These are phyloP conservation scores for Teleogryllus occipitalis DNA, from an alignment of 1,140 invertebrate species.

Conservation along the genomic window DNA sequence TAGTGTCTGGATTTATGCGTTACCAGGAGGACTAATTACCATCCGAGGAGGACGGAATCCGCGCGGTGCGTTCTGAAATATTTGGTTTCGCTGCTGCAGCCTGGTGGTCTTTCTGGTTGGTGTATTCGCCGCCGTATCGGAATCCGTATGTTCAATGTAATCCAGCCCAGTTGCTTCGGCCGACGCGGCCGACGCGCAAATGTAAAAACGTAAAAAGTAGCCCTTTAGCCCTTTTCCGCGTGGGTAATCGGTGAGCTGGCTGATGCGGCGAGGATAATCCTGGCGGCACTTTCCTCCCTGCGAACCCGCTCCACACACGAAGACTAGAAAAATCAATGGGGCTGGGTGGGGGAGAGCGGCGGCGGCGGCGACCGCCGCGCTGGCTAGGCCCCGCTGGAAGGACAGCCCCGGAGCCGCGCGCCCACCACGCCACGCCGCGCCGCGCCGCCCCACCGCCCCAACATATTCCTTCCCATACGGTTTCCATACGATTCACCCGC, in stretches of 20 bases:
- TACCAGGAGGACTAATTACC: too few relatives aligned
- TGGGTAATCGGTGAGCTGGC: neutral
- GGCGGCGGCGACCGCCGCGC: too few relatives aligned
- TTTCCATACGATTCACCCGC: too few relatives aligned
- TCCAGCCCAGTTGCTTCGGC: neutral
- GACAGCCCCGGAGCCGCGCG: too few relatives aligned
- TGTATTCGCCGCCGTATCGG: neutral
- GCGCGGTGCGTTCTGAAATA: neutral
- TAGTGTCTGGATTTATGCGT: too few relatives aligned
- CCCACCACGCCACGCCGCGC: too few relatives aligned
- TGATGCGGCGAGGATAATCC: neutral
- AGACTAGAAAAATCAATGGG: neutral
- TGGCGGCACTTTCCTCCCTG: neutral
- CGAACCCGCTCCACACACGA: neutral
- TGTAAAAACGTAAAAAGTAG: slow-evolving; percentile 5
- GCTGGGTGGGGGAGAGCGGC: neutral
- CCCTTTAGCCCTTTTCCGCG: neutral
- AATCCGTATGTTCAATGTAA: neutral
- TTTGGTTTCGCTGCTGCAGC: neutral
- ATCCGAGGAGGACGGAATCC: too few relatives aligned
- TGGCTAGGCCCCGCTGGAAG: too few relatives aligned
- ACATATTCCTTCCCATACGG: too few relatives aligned
- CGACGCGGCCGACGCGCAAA: neutral
- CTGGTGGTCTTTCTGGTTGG: neutral
- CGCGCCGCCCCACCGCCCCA: too few relatives aligned